Conservation (phyloP, 2,113 vertebrate species). For the Pygoscelis adeliae region DNA sequence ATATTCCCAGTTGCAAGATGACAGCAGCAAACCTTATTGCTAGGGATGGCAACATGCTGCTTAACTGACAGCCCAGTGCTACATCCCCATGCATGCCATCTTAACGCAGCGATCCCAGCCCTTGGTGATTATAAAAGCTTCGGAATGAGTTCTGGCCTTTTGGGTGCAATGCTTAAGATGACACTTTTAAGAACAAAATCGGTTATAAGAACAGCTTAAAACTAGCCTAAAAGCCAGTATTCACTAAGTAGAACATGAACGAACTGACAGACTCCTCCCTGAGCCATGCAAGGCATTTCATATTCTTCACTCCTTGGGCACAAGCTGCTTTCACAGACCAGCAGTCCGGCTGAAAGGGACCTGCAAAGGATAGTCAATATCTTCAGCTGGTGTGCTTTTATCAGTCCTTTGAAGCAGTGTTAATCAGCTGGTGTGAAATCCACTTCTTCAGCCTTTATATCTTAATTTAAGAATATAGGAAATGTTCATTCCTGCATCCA, state of each 20-base stretch:
- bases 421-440: not conserved
- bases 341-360: not conserved
- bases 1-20: not conserved
- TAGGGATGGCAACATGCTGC: not conserved
- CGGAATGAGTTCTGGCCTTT: not conserved
- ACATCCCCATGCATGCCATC: rapidly evolving
- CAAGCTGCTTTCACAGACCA: not conserved
- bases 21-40: not conserved
- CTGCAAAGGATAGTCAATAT: rapidly evolving
- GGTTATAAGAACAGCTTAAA: not conserved
- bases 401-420: not conserved
- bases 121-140: not conserved
- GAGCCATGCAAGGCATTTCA: not conserved
- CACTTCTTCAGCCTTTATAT: not conserved
- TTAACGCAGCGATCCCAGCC: not conserved
- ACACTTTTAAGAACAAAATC: not conserved
- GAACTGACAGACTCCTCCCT: not conserved
- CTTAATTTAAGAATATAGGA: not conserved
- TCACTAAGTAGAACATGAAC: not conserved
- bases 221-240: not conserved
- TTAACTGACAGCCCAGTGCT: not conserved
- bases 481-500: not conserved
- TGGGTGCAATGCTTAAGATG: not conserved
- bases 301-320: not conserved
- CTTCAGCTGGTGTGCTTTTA: not conserved